phyloP scores from a whole-genome alignment of 2,888 invertebrate species.

The Dysmachus trigonus region DNA sequence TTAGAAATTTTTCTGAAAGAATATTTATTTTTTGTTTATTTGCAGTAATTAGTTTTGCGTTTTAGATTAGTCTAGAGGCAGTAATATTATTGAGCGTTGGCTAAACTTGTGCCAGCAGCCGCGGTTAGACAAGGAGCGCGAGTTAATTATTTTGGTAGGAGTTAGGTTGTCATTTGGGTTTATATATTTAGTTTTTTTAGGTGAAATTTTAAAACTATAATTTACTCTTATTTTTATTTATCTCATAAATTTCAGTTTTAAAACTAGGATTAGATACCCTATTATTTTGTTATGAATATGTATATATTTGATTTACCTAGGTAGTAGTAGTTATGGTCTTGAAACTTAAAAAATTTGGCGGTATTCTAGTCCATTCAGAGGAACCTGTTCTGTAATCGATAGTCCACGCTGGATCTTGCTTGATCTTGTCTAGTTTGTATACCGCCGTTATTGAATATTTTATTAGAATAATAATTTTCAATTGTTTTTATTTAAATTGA shows the following conservation, averaged over 20 bases:
- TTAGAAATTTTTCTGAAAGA: conserved; percentile 54
- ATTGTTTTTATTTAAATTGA: conserved; percentile 64
- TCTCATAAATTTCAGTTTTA: background rate
- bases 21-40: conserved; percentile 64
- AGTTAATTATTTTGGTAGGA: conserved; percentile 67
- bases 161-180: conserved; percentile 56
- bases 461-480: conserved; percentile 67
- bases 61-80: conserved; percentile 72
- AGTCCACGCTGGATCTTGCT: conserved; percentile 66
- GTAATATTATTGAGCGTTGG: conserved; percentile 69
- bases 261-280: conserved; percentile 78
- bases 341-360: conserved; percentile 77
- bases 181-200: conserved; percentile 64
- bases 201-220: conserved; percentile 70
- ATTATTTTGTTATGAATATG: conserved; percentile 68
- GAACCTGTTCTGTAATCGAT: conserved; percentile 76
- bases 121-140: conserved; percentile 73
- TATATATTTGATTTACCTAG: conserved; percentile 61
- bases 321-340: conserved; percentile 70
- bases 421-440: conserved; percentile 64
- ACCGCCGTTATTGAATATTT: conserved; percentile 63
- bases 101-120: conserved; percentile 76
- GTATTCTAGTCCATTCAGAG: conserved; percentile 76
- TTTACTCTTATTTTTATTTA: conserved; percentile 51
- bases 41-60: conserved; percentile 68